A percentile compares a stretch with the other conserved stretches of the same genome.
Conservation (phyloP, 2,797 vertebrate species). For the Anguilla megastoma region DNA sequence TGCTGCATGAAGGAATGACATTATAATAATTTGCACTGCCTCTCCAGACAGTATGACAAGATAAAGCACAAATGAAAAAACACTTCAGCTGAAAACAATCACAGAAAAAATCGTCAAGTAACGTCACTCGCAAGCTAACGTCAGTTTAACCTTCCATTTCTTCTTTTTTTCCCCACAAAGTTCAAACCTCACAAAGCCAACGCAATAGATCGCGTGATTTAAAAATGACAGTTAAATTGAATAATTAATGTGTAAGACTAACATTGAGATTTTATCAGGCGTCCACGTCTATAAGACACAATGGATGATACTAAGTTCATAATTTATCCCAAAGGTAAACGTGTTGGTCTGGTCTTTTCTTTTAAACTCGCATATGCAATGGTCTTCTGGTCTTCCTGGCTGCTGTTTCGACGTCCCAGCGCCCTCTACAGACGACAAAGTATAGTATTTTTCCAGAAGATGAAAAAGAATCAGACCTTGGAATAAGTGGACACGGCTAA, state of each 20-base stretch:
- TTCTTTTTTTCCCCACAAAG: background rate
- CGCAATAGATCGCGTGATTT: background rate
- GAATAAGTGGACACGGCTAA: background rate
- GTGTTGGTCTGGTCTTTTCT: background rate
- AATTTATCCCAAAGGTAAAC: background rate
- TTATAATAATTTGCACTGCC: slow-evolving; percentile 24
- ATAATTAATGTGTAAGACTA: background rate
- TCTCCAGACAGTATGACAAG: background rate
- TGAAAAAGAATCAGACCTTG: slow-evolving; percentile 22
- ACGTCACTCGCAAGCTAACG: background rate
- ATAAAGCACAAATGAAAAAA: background rate
- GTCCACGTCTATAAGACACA: background rate
- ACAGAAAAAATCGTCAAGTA: background rate
- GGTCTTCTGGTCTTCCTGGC: background rate
- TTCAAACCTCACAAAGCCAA: background rate
- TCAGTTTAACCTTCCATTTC: background rate
- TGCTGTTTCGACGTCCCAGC: slow-evolving; percentile 3
- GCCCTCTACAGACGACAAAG: slow-evolving; percentile 19
- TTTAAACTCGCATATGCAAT: background rate
- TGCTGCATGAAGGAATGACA: background rate
- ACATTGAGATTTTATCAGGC: background rate
- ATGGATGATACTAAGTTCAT: background rate
- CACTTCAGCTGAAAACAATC: background rate
- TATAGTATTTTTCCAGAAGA: slow-evolving; percentile 10
- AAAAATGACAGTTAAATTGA: background rate